phyloP scores from a whole-genome alignment of 2,113 vertebrate genomes.

The Donacobius atricapilla region DNA sequence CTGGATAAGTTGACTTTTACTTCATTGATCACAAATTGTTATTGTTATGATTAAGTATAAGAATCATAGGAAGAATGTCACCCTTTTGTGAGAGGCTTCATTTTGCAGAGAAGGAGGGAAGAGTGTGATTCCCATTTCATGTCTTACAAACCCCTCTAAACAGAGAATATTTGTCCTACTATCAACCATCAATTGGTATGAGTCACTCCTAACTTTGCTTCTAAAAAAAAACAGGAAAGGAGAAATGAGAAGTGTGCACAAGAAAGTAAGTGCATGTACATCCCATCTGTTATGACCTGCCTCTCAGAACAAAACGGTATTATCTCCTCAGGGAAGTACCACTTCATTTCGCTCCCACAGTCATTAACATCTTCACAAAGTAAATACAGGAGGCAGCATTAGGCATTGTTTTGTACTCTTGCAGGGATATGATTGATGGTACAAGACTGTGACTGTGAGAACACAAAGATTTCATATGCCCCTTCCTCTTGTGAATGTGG shows the following conservation, averaged over 20 bases:
- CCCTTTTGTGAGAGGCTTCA: neutral
- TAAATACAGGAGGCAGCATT: neutral
- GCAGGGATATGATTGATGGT: neutral
- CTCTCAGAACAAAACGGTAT: neutral
- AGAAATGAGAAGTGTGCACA: neutral
- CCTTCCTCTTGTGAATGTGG: neutral
- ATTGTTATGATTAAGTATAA: neutral
- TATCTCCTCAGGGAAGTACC: neutral
- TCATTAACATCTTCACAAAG: neutral
- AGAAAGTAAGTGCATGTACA: neutral
- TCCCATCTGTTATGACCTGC: neutral
- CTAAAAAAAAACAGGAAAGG: neutral
- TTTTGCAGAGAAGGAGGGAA: neutral
- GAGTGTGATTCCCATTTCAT: neutral
- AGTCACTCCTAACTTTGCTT: neutral
- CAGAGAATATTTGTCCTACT: neutral
- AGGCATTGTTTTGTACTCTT: neutral
- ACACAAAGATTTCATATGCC: neutral
- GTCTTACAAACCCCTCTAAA: neutral
- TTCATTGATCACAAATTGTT: neutral
- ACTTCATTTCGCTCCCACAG: neutral
- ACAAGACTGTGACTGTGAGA: neutral
- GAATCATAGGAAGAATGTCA: neutral
- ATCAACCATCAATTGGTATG: neutral
- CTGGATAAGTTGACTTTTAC: neutral